phyloP scores from a whole-genome alignment of 2,888 invertebrate genomes.

The Dromius quadrimaculatus region DNA sequence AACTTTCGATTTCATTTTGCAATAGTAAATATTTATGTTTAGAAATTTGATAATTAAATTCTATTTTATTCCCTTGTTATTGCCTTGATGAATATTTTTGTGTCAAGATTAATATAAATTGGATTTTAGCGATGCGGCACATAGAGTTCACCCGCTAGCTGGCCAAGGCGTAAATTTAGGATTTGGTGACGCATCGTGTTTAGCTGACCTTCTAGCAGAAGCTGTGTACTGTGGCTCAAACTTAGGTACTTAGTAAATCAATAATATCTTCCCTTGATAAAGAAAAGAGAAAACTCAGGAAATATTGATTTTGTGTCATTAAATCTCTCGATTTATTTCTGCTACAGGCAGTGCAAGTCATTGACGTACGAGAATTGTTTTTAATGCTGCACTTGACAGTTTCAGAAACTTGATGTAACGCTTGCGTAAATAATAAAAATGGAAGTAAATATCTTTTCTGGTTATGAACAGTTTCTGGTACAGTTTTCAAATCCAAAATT shows the following conservation, averaged over 20 bases:
- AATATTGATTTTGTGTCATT: neutral
- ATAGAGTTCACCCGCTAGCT: slow-evolving; percentile 94
- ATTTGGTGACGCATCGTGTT: slow-evolving; percentile 87
- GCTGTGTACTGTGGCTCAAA: slow-evolving; percentile 80
- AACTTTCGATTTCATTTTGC: neutral
- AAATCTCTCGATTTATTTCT: neutral
- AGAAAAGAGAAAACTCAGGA: neutral
- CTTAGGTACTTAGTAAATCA: slow-evolving; percentile 69
- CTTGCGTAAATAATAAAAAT: too few species aligned
- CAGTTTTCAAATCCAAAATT: too few species aligned
- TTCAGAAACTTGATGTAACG: too few species aligned
- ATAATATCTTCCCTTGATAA: too few species aligned
- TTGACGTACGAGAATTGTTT: too few species aligned
- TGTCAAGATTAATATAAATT: slow-evolving; percentile 8
- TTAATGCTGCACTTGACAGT: too few species aligned
- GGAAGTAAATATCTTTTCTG: too few species aligned
- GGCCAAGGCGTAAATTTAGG: slow-evolving; percentile 99
- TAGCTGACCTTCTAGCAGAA: slow-evolving; percentile 79
- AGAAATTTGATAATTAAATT: too few species aligned
- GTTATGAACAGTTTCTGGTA: too few species aligned
- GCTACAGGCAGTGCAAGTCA: neutral
- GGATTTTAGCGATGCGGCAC: slow-evolving; percentile 83
- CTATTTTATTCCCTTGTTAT: neutral
- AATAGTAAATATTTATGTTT: too few species aligned
- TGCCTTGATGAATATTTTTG: slow-evolving; percentile 7